A percentile compares a stretch with the other conserved stretches of the same genome.
phyloP scores from a whole-genome alignment of 2,113 vertebrate genomes.

The Tringa solitaria region DNA sequence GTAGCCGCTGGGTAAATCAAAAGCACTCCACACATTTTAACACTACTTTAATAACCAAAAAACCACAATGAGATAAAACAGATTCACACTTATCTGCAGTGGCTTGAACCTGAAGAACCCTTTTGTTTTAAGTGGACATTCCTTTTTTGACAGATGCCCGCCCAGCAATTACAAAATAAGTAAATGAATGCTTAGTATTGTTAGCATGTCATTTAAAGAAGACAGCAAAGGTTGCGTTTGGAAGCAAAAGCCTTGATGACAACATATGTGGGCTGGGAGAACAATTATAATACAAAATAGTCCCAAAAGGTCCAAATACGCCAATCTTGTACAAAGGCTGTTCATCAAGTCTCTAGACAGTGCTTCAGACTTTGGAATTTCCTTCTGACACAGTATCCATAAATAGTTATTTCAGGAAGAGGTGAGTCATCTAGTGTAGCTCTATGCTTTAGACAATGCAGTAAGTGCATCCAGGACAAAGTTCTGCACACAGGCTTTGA shows the following conservation, averaged over 20 bases:
- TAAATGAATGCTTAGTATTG: neutral
- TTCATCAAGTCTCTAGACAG: neutral
- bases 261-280: neutral
- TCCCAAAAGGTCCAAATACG: neutral
- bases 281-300: neutral
- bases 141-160: neutral
- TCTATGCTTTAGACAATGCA: neutral
- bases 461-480: neutral
- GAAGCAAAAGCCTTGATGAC: neutral
- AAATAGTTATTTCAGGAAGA: conserved; percentile 4
- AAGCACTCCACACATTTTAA: neutral
- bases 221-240: neutral
- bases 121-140: neutral
- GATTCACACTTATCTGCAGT: neutral
- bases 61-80: neutral
- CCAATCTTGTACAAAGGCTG: neutral
- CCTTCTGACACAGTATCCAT: conserved; percentile 1
- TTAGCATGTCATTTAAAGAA: neutral
- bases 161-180: neutral
- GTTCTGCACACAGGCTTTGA: neutral
- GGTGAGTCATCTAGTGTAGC: neutral
- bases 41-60: conserved; percentile 2
- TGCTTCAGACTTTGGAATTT: neutral
- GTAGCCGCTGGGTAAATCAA: neutral
- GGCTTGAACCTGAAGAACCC: neutral